Evolutionary conservation across 2,797 vertebrate genomes (phyloP).

Genomic region (Leptodactylus fallax): DNA sequence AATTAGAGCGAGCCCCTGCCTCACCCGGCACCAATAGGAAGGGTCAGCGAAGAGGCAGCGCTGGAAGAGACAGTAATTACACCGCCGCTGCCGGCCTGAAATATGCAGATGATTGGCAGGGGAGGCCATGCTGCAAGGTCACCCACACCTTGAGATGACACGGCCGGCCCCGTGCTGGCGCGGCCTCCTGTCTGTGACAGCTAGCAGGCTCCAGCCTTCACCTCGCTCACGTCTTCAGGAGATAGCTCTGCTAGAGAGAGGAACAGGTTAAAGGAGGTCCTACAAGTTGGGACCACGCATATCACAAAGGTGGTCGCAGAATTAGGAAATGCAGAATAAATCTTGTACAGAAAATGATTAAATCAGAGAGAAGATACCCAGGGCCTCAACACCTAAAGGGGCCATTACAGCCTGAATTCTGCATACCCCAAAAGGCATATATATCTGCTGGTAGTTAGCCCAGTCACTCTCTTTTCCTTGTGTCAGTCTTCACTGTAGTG

Average conservation of each 20-base stretch:
- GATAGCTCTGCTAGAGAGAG: too few species aligned
- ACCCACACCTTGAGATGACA: not conserved
- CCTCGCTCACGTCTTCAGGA: not conserved
- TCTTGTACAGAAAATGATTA: too few species aligned
- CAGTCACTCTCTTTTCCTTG: not conserved
- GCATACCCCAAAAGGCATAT: too few species aligned
- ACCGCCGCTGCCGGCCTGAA: constrained; percentile 4
- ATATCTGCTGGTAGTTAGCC: not conserved
- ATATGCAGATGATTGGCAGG: constrained; percentile 35
- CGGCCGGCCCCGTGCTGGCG: not conserved
- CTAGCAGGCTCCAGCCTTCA: constrained; percentile 6
- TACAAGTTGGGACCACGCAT: too few species aligned
- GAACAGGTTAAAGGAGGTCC: too few species aligned
- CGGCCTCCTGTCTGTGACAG: too few species aligned
- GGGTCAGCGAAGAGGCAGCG: constrained; percentile 23
- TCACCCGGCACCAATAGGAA: constrained; percentile 20
- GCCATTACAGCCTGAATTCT: not conserved
- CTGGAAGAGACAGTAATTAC: constrained; percentile 37
- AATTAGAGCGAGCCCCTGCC: constrained; percentile 33
- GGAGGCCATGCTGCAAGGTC: constrained; percentile 60
- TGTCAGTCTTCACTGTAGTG: not conserved
- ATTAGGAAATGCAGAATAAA: too few species aligned
- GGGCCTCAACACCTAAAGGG: too few species aligned
- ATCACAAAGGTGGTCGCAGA: too few species aligned
- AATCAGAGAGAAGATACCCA: too few species aligned